Percentiles rank a stretch among this genome's conserved stretches.
phyloP scores from a whole-genome alignment of 2,113 vertebrate species.

The Martes martes region DNA sequence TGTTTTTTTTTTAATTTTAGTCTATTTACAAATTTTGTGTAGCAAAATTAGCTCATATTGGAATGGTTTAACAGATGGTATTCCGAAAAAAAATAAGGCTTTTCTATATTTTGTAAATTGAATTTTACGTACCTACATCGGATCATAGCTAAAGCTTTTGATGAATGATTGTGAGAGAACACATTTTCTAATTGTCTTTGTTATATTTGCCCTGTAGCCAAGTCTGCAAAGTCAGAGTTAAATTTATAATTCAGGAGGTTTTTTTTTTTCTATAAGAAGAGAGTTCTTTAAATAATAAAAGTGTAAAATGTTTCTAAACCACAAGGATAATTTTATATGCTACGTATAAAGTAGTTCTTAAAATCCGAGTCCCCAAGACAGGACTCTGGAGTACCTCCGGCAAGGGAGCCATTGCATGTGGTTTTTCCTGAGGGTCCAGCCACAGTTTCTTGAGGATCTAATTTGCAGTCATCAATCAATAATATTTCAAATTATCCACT shows the following conservation, averaged over 20 bases:
- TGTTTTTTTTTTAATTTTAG: neutral
- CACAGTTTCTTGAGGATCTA: conserved; percentile 15
- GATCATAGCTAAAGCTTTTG: conserved; percentile 60
- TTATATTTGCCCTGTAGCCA: conserved; percentile 54
- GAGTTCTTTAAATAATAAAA: neutral
- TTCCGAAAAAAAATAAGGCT: conserved; percentile 47
- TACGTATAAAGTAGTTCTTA: conserved; percentile 13
- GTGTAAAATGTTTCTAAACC: conserved; percentile 29
- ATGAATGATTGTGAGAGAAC: conserved; percentile 48
- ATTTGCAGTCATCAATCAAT: neutral
- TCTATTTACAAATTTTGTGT: conserved; percentile 60
- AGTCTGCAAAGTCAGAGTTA: conserved; percentile 34
- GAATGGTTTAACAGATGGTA: conserved; percentile 62
- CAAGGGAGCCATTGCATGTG: neutral
- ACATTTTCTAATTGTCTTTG: conserved; percentile 44
- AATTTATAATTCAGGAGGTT: neutral
- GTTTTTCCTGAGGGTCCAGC: neutral
- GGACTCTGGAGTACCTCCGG: neutral
- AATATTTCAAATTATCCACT: conserved; percentile 1
- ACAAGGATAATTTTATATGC: neutral
- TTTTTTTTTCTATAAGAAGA: conserved; percentile 35
- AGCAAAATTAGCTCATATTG: conserved; percentile 21
- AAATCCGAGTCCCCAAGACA: neutral
- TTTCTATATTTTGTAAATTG: conserved; percentile 51
- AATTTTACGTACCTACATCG: conserved; percentile 58